Conservation (phyloP, 2,888 invertebrate genomes). For the Xestia sexstrigata region DNA sequence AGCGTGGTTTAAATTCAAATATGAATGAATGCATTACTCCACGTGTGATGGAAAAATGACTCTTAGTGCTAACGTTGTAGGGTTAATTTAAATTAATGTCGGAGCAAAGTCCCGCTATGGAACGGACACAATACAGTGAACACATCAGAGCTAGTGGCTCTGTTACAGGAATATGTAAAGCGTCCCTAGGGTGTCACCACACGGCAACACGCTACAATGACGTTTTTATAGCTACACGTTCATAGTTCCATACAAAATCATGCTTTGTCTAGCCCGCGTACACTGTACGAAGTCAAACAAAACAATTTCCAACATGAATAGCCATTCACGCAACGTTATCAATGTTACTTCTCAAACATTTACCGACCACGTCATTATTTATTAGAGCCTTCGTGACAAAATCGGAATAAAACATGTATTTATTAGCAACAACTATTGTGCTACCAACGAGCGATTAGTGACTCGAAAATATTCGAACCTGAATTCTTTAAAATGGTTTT, state of each 20-base stretch:
- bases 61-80: constrained; percentile 54
- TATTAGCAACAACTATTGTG: constrained; percentile 33
- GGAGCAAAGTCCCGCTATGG: constrained; percentile 53
- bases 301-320: constrained; percentile 60
- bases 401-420: constrained; percentile 43
- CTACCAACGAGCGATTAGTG: constrained; percentile 37
- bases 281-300: constrained; percentile 42
- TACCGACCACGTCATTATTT: constrained; percentile 45
- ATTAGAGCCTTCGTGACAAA: constrained; percentile 51
- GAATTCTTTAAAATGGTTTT: constrained; percentile 56
- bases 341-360: constrained; percentile 51
- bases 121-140: constrained; percentile 65
- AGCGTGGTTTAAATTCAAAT: constrained; percentile 65
- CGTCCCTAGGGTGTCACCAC: constrained; percentile 72
- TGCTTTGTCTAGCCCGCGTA: constrained; percentile 46
- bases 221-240: constrained; percentile 68
- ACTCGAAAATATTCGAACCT: constrained; percentile 40
- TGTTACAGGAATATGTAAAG: constrained; percentile 69
- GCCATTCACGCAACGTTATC: constrained; percentile 54
- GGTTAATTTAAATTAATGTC: constrained; percentile 64
- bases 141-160: constrained; percentile 63
- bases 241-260: constrained; percentile 60
- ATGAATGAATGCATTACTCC: constrained; percentile 63
- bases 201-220: constrained; percentile 66
- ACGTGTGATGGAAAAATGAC: constrained; percentile 54